A percentile compares a stretch with the other conserved stretches of the same genome.
phyloP scores from a whole-genome alignment of 2,888 invertebrate species.

The Eristalinus sepulchralis region DNA sequence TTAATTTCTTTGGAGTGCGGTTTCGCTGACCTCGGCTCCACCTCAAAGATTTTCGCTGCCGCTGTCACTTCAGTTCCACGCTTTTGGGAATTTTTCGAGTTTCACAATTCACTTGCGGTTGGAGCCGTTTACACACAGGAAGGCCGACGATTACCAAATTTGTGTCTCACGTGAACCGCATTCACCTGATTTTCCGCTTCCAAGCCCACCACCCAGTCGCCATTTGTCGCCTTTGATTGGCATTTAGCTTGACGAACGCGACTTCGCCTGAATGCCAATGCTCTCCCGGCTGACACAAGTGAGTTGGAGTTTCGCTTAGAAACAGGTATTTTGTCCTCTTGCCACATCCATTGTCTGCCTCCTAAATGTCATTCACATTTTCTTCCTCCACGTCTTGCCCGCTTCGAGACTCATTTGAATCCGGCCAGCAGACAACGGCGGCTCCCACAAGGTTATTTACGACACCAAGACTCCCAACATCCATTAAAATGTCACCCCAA shows the following conservation, averaged over 20 bases:
- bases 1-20: neutral
- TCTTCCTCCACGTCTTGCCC: neutral
- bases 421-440: neutral
- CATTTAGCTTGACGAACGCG: neutral
- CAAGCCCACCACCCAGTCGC: neutral
- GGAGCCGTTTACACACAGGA: too few relatives aligned
- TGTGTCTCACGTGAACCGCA: neutral
- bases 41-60: neutral
- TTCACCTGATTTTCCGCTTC: neutral
- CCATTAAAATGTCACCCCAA: conserved; percentile 2
- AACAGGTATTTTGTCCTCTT: neutral
- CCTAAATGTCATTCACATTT: neutral
- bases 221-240: neutral
- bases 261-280: neutral
- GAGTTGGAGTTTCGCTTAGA: neutral
- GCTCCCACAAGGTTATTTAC: conserved; percentile 13
- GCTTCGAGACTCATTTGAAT: neutral
- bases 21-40: neutral
- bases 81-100: neutral
- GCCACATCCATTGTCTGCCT: neutral
- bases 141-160: neutral
- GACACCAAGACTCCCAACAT: neutral
- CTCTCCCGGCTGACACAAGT: neutral
- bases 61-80: neutral
- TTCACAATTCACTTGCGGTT: neutral